A percentile compares a stretch with the other conserved stretches of the same genome.
These are phyloP conservation scores for Mustela nigripes DNA, from an alignment of 2,113 vertebrate genomes.

Conservation along the genomic window DNA sequence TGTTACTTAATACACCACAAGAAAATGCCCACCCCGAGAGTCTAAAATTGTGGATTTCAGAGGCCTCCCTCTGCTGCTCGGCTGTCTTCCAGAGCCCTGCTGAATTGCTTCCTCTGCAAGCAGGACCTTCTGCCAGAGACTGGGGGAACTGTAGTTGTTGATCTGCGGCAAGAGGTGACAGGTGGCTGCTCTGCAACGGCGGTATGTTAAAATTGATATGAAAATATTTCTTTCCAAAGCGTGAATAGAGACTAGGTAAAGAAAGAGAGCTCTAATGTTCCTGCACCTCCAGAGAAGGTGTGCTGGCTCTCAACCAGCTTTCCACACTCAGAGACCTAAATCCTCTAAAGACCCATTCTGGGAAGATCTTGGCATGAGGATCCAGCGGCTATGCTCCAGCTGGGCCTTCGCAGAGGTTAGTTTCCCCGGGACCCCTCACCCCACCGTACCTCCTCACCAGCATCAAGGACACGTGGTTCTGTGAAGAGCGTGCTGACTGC, in stretches of 20 bases:
- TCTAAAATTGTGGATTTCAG: slow-evolving; percentile 79
- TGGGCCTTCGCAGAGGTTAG: neutral
- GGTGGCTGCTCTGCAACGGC: slow-evolving; percentile 44
- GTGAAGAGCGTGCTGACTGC: neutral
- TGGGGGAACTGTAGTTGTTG: neutral
- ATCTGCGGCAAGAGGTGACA: slow-evolving; percentile 65
- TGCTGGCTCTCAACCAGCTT: slow-evolving; percentile 62
- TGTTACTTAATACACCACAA: slow-evolving; percentile 81
- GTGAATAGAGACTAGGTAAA: slow-evolving; percentile 24
- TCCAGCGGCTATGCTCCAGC: neutral
- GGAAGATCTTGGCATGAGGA: slow-evolving; percentile 58
- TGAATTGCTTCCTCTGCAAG: slow-evolving; percentile 66
- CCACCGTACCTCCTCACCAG: neutral
- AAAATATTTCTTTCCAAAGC: slow-evolving; percentile 52
- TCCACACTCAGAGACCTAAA: slow-evolving; percentile 61
- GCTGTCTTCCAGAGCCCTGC: slow-evolving; percentile 69
- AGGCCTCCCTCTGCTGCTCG: slow-evolving; percentile 71
- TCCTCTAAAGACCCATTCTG: slow-evolving; percentile 67
- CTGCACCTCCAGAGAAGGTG: slow-evolving; percentile 48
- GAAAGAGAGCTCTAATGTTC: slow-evolving; percentile 21
- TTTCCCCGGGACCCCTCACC: neutral
- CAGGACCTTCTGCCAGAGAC: slow-evolving; percentile 63
- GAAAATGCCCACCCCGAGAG: slow-evolving; percentile 79
- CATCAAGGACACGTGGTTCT: neutral
- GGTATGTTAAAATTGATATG: slow-evolving; percentile 64